Percentiles rank a stretch among this genome's conserved stretches.
Conservation (phyloP, 2,797 vertebrate species). For the Leptoclinus maculatus region DNA sequence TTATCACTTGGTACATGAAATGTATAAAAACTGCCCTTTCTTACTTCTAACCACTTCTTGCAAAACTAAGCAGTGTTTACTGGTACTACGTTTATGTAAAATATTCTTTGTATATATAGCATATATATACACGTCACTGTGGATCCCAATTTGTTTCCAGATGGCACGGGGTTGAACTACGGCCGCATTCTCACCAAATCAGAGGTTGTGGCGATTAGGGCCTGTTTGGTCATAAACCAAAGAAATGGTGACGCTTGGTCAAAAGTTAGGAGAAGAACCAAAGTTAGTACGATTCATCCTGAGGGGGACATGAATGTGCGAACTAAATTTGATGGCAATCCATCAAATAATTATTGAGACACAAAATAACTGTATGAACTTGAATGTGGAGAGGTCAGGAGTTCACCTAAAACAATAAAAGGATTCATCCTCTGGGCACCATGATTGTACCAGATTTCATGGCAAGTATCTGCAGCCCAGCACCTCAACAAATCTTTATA, state of each 20-base stretch:
- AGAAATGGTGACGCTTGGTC: background rate
- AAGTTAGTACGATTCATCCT: background rate
- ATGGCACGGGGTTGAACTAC: background rate
- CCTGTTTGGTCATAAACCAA: background rate
- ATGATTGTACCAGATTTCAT: background rate
- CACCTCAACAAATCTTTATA: background rate
- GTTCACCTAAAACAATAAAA: background rate
- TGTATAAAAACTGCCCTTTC: background rate
- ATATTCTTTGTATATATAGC: background rate
- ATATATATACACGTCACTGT: background rate
- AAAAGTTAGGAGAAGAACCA: background rate
- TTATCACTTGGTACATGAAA: constrained; percentile 3
- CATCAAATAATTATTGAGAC: background rate
- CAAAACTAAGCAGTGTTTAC: background rate
- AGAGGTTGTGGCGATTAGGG: too few relatives aligned
- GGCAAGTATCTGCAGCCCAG: background rate
- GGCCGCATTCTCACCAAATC: too few relatives aligned
- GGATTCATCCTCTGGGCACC: background rate
- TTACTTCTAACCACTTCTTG: background rate
- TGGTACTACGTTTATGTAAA: background rate
- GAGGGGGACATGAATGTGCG: background rate
- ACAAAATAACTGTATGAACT: background rate
- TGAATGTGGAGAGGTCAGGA: background rate
- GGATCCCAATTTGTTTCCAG: background rate
- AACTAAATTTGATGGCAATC: background rate